Evolutionary conservation across 1,140 invertebrate species (phyloP), one percentile per base, ranked within the genome.

Genomic region (Paramacrobiotus metropolitanus): DNA sequence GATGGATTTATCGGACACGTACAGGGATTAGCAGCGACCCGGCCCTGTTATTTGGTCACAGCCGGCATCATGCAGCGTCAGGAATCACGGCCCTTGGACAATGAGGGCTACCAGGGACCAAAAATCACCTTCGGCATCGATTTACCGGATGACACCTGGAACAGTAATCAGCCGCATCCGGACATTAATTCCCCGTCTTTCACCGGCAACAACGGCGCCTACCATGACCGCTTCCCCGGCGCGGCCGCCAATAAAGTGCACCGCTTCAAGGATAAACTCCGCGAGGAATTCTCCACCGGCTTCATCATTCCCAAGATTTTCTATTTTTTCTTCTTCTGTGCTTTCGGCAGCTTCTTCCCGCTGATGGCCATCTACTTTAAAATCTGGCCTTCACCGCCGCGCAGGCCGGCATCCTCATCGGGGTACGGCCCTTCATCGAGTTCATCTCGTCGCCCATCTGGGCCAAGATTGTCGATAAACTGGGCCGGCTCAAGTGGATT

Each of bases 321-420:
- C 73, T 99, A 98, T 72, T 96, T 98, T 73, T 97, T 96, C 78
- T 98, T 97, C 75, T 99, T 96, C 71, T 91, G 93, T 1, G 93
- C 94, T 1, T 99, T 98, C 68, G 94, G 94, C 2, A 95, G 90
- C 0, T 77, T 99, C 0, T 97, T 97, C 70, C 94, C 94, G 0
- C 74, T 98, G 29, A 88, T 98, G 83, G 93, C 89, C 24, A 87
- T 98, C 24, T 98, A 96, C 74, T 98, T 98, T 77, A 97, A 83
- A 90, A 95, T 75, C 84, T 96, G 81, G 93, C 90, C 3, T 93
- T 97, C 88, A 94, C 93, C 73, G 84, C 91, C 0, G 83, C 83
- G 2, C 91, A 96, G 71, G 89, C 87, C 67, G 92, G 93, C 20
- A 78, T 94, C 29, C 79, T 91, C 0, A 85, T 92, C 64, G 91